These are phyloP conservation scores for Rhopalosiphum nymphaeae DNA, from an alignment of 2,888 invertebrate genomes.

Conservation along the genomic window DNA sequence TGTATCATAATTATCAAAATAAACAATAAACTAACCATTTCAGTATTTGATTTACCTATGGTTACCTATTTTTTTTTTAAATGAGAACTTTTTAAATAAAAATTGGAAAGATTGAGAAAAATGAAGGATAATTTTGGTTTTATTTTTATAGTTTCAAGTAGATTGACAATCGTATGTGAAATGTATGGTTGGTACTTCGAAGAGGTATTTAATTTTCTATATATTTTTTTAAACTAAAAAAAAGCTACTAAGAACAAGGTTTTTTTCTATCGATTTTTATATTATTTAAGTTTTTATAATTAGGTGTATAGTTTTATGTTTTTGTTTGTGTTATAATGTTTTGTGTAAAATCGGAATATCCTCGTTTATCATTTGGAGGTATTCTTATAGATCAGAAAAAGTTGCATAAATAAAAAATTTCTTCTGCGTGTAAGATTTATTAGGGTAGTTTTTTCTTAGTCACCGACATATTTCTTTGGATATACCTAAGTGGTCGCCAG, in stretches of 20 bases:
- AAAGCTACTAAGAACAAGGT: neutral
- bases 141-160: neutral
- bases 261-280: neutral
- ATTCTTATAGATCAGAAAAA: constrained; percentile 47
- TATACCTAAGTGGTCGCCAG: constrained; percentile 51
- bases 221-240: neutral
- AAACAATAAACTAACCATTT: neutral
- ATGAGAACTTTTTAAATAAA: neutral
- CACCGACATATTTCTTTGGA: constrained; percentile 36
- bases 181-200: neutral
- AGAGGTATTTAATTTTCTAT: neutral
- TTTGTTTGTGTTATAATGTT: neutral
- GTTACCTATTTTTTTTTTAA: neutral
- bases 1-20: neutral
- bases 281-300: neutral
- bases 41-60: neutral
- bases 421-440: constrained; percentile 48
- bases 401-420: constrained; percentile 51
- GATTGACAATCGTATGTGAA: neutral
- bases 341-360: constrained; percentile 36
- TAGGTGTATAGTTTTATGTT: constrained; percentile 17
- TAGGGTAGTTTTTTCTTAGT: constrained; percentile 38
- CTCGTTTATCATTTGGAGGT: constrained; percentile 44
- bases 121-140: neutral
- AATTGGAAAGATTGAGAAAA: neutral